Conservation (phyloP, 1,140 invertebrate genomes). For the Psilanteris sp. region DNA sequence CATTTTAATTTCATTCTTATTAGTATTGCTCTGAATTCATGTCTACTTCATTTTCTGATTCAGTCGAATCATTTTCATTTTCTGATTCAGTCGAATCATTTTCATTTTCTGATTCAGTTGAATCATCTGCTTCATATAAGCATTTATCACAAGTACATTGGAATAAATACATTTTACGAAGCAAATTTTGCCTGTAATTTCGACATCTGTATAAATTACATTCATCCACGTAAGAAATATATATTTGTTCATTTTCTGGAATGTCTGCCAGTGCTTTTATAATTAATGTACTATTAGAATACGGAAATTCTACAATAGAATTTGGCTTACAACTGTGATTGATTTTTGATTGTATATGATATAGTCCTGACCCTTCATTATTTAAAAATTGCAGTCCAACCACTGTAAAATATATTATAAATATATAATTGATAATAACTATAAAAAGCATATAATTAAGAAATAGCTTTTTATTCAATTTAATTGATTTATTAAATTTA, state of each 20-base stretch:
- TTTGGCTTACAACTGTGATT: conserved; percentile 97
- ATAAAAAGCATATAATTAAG: too few relatives aligned
- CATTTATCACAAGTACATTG: conserved; percentile 91
- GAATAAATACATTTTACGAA: conserved; percentile 93
- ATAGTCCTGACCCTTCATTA: conserved; percentile 95
- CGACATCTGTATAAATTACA: conserved; percentile 89
- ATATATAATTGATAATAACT: neutral
- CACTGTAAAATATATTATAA: conserved; percentile 80
- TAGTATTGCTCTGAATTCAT: too few relatives aligned
- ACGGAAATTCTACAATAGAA: conserved; percentile 90
- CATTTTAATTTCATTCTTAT: too few relatives aligned
- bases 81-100: too few relatives aligned
- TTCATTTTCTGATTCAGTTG: conserved; percentile 78
- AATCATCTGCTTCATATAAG: conserved; percentile 85
- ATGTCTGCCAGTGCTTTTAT: conserved; percentile 89
- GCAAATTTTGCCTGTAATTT: conserved; percentile 91
- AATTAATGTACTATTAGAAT: conserved; percentile 89
- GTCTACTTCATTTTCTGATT: too few relatives aligned
- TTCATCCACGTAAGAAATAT: conserved; percentile 94
- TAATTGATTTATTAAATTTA: too few relatives aligned
- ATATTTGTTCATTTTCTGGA: conserved; percentile 91
- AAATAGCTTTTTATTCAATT: too few relatives aligned
- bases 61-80: too few relatives aligned
- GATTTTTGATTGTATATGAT: conserved; percentile 89
- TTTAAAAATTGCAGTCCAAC: conserved; percentile 94